Conservation (phyloP, 2,888 invertebrate species). For the Onthophagus sagittarius region DNA sequence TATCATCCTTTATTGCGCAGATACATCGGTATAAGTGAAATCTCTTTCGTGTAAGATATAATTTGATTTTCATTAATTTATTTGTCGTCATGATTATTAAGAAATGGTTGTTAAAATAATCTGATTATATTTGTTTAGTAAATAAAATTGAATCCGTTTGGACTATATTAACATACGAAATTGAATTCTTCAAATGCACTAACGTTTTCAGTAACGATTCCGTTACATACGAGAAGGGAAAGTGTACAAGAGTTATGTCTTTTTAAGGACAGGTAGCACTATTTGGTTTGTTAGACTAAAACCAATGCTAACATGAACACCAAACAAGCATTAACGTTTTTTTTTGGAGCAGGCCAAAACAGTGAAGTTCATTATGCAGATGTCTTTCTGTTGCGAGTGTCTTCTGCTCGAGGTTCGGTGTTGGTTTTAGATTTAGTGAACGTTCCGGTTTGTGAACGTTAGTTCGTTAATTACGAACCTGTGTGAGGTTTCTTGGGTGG, state of each 20-base stretch:
- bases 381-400: background rate
- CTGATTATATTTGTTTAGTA: too few species aligned
- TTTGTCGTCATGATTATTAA: too few species aligned
- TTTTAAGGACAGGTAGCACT: background rate
- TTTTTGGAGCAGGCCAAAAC: constrained; percentile 19
- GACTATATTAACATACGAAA: too few species aligned
- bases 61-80: too few species aligned
- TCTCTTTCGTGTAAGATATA: too few species aligned
- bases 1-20: too few species aligned
- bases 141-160: too few species aligned
- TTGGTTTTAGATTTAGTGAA: constrained; percentile 10
- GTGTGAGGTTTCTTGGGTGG: background rate
- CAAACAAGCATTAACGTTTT: constrained; percentile 18
- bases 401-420: background rate
- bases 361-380: constrained; percentile 17
- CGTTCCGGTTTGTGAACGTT: background rate
- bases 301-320: constrained; percentile 8
- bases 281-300: background rate
- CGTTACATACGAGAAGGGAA: background rate
- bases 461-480: background rate
- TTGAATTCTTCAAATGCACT: too few species aligned
- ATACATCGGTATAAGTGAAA: too few species aligned
- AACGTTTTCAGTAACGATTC: too few species aligned
- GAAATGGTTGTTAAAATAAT: too few species aligned
- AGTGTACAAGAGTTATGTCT: background rate